A percentile compares a stretch with the other conserved stretches of the same genome.
These are phyloP conservation scores for Vidua macroura DNA, from an alignment of 2,113 vertebrate genomes.

Conservation along the genomic window DNA sequence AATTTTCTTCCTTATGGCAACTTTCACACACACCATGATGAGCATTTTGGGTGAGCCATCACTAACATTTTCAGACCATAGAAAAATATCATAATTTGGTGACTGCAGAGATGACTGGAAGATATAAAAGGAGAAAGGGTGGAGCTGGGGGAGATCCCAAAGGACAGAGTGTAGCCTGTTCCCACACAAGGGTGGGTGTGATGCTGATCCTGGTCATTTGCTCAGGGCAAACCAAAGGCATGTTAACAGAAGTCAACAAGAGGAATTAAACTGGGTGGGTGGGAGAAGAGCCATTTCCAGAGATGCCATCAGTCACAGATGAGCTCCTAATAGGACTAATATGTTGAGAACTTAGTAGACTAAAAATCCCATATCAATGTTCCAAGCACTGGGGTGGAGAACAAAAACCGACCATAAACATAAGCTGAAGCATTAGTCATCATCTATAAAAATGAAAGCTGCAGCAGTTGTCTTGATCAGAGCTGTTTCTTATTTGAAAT, in stretches of 20 bases:
- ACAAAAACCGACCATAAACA: background rate
- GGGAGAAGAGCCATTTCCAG: background rate
- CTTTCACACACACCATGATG: background rate
- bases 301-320: background rate
- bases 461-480: background rate
- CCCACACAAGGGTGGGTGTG: background rate
- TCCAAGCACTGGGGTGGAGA: background rate
- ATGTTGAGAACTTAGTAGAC: background rate
- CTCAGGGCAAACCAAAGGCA: background rate
- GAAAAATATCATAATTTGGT: background rate
- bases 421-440: background rate
- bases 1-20: background rate
- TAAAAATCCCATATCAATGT: background rate
- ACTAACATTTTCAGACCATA: background rate
- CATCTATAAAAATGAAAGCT: background rate
- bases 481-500: background rate
- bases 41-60: background rate
- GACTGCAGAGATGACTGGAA: background rate
- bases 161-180: slow-evolving; percentile 6
- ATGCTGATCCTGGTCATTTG: background rate
- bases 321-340: background rate
- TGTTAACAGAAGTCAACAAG: background rate
- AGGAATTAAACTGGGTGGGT: background rate
- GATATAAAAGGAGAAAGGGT: slow-evolving; percentile 16
- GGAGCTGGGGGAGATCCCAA: background rate